Evolutionary conservation across 2,797 vertebrate species (phyloP).

Genomic region (Sciurus vulgaris): DNA sequence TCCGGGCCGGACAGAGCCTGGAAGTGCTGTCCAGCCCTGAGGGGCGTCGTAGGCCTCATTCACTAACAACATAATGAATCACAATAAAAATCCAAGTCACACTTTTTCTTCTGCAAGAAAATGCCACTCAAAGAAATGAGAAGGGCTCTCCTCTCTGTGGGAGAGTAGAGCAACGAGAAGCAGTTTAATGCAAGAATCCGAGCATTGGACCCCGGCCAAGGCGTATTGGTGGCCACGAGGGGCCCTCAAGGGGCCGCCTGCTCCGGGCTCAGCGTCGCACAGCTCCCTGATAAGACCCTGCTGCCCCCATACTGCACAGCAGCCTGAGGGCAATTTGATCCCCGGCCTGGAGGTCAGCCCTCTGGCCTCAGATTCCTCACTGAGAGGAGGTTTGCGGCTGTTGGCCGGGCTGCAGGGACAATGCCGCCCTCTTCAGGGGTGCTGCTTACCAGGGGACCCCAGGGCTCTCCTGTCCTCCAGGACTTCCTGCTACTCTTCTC

Average conservation of each 20-base stretch:
- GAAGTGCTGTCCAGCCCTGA: background rate
- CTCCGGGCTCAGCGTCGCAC: too few species aligned
- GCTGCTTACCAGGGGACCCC: too few species aligned
- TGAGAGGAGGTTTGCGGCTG: too few species aligned
- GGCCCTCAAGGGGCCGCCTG: background rate
- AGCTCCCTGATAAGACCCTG: too few species aligned
- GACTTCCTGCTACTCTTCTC: too few species aligned
- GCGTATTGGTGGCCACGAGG: background rate
- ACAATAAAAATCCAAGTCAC: constrained; percentile 8
- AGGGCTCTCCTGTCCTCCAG: too few species aligned
- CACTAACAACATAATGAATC: constrained; percentile 19
- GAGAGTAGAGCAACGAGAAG: background rate
- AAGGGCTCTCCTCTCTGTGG: background rate
- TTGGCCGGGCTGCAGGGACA: too few species aligned
- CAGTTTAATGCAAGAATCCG: background rate
- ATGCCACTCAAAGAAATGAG: background rate
- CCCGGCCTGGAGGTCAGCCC: too few species aligned
- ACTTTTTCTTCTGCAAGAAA: background rate
- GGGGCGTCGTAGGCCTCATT: background rate
- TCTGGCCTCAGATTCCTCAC: too few species aligned
- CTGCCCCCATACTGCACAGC: too few species aligned
- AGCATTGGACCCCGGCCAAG: background rate
- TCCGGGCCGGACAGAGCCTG: background rate
- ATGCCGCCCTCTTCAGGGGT: too few species aligned
- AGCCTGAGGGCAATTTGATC: too few species aligned